phyloP scores from a whole-genome alignment of 2,888 invertebrate genomes.

The Scaptomyza reducta region DNA sequence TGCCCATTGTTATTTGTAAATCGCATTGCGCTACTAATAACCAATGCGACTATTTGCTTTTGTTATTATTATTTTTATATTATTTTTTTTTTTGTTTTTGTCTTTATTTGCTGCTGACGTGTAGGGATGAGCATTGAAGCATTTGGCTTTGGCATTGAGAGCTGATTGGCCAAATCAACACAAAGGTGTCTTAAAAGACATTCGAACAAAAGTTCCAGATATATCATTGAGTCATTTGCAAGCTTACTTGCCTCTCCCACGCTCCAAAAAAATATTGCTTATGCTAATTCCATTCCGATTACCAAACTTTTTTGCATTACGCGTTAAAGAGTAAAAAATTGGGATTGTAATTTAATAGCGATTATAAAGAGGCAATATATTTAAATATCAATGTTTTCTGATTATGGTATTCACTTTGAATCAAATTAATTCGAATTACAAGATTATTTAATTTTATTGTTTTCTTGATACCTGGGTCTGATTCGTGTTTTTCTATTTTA shows the following conservation, averaged over 20 bases:
- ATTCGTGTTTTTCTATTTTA: too few relatives aligned
- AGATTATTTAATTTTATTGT: too few relatives aligned
- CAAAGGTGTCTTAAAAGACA: conserved; percentile 21
- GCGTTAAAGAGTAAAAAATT: too few relatives aligned
- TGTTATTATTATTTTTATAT: conserved; percentile 41
- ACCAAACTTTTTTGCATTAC: neutral
- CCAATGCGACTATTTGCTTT: conserved; percentile 54
- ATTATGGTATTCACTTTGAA: too few relatives aligned
- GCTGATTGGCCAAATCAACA: conserved; percentile 46
- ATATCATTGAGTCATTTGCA: conserved; percentile 24
- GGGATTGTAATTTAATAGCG: too few relatives aligned
- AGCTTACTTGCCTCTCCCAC: conserved; percentile 39
- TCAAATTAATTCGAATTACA: too few relatives aligned
- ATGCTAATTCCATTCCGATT: conserved; percentile 54
- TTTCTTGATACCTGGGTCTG: too few relatives aligned
- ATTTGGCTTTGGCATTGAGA: conserved; percentile 66
- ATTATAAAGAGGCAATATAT: too few relatives aligned
- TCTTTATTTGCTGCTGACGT: conserved; percentile 30
- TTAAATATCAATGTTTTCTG: too few relatives aligned
- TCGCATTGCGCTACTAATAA: conserved; percentile 66
- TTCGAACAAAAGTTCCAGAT: conserved; percentile 12
- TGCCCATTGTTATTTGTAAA: conserved; percentile 76
- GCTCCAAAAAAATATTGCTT: conserved; percentile 17
- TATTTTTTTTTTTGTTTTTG: conserved; percentile 17
- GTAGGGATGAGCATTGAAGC: conserved; percentile 50